Base-by-base conservation (phyloP, 2,113 vertebrate species). In the Laticauda colubrina region DNA sequence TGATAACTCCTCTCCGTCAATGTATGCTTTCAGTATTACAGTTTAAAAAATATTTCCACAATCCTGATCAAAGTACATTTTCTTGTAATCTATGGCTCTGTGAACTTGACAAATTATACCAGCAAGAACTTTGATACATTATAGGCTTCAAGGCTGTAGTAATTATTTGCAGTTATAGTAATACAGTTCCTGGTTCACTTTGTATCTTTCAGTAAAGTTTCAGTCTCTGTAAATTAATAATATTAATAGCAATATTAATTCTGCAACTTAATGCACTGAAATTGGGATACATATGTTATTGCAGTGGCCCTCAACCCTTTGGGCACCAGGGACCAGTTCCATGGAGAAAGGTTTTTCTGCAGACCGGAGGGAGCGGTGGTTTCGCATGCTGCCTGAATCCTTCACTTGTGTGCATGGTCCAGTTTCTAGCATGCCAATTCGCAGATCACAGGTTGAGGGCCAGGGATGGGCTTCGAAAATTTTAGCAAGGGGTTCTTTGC, bases 71-170 rank as follows among this genome's bases (percentile, higher is more conserved):
- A 90, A 20, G 12, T 43, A 20, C 64, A 93, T 53, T 57, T 88
- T 56, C 43, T 88, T 87, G 91, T 92, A 88, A 93, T 89, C 90
- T 89, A 94, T 93, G 93, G 75, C n/a, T 91, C 23, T 89, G 64
- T 85, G 87, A 88, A 43, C 18, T 61, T 85, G 54, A 61, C 90
- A 93, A 45, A 89, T 85, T 69, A 61, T 75, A 55, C 48, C 91
- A 53, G 59, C 85, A 75, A 89, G 91, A 92, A 53, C 88, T 39
- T 29, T 59, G 18, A 0, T 2, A 20, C 51, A 90, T 24, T 89
- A 85, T 91, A 85, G 23, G 87, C 24, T 5, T 54, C 15, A 0
- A 53, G 86, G 14, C 57, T 92, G n/a, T 45, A 39, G 24, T 4
- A 0, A 8, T 14, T 48, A 59, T 45, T 81, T 90, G 61, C 45